phyloP scores from a whole-genome alignment of 2,888 invertebrate species.

The Nymphalis urticae region DNA sequence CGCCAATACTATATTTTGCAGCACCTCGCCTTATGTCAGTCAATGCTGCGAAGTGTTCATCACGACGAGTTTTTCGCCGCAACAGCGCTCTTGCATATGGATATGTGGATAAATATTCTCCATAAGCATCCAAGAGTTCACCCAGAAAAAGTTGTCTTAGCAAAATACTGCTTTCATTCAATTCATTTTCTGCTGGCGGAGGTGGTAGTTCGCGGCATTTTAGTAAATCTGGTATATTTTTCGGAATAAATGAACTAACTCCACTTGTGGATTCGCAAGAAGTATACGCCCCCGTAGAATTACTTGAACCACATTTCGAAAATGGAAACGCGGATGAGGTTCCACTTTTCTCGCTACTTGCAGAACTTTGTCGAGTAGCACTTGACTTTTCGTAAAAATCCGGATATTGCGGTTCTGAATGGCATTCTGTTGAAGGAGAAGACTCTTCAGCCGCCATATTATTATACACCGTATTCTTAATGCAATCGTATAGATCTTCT shows the following conservation, averaged over 20 bases:
- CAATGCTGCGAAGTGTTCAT: conserved; percentile 85
- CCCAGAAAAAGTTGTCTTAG: conserved; percentile 83
- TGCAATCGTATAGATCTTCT: conserved; percentile 77
- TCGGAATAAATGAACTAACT: conserved; percentile 66
- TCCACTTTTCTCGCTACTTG: conserved; percentile 74
- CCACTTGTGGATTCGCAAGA: conserved; percentile 77
- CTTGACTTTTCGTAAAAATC: conserved; percentile 71
- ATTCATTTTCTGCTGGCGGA: conserved; percentile 58
- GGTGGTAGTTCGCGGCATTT: conserved; percentile 69
- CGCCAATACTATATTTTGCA: conserved; percentile 83
- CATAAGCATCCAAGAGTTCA: conserved; percentile 85
- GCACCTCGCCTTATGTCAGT: conserved; percentile 85
- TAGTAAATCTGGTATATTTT: conserved; percentile 64
- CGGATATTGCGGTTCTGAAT: conserved; percentile 71
- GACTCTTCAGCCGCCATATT: conserved; percentile 69
- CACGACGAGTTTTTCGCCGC: conserved; percentile 82
- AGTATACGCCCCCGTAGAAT: conserved; percentile 71
- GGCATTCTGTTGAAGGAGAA: conserved; percentile 70
- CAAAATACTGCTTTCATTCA: conserved; percentile 71
- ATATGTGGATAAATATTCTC: conserved; percentile 84
- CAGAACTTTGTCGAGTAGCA: conserved; percentile 72
- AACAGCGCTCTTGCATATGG: conserved; percentile 82
- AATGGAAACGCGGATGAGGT: conserved; percentile 76
- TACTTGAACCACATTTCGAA: conserved; percentile 77
- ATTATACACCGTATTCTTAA: conserved; percentile 71